Base-by-base conservation (phyloP, 2,888 invertebrate genomes). In the Aleiodes testaceus region DNA sequence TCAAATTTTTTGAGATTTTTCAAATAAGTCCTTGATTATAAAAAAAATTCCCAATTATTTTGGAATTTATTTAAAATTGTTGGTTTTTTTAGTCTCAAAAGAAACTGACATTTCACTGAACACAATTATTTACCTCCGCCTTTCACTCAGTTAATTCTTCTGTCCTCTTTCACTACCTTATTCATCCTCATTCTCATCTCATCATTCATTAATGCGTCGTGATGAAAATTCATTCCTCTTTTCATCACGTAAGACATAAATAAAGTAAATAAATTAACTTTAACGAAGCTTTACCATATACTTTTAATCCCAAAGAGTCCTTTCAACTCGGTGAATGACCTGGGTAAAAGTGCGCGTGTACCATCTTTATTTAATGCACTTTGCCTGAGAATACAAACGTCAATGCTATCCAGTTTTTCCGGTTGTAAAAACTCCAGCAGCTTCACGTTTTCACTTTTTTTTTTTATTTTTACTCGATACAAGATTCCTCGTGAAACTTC, bases 371-470 rank as follows among this genome's bases (percentile, higher is more conserved):
- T 18, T 36, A 36, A 36, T 63, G 63, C 18, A 44, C 22, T 20
- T 45, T 36, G 50, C 50, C 18, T 50, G 52, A 22, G 49, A 22
- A 18, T 42, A 69, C 30, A 69, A 61, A 16, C 18, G 50, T 55
- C 36, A 26, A 63, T 52, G 63, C 20, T 52, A 63, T 50, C 69
- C 26, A 63, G 52, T 52, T 55, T 45, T 64, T 47, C 53, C 16
- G 30, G 53, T 36, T 42, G 44, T 52, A 45, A 16, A 64, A 45
- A 61, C 61, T 44, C 3, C 20, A 45, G 20, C 44, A 1, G 45
- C 45, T 47, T 45, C 14, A 63, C 20, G 22, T 63, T 63, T 63
- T 63, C 45, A 45, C 45, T 63, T 44, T 63, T 63, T 45, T 18
- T 44, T 63, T 45, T 22, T 18, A 20, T 22, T 18, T 47, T 47